These are phyloP conservation scores for Synergus laeviventris DNA, from an alignment of 2,888 invertebrate genomes.

Conservation along the genomic window DNA sequence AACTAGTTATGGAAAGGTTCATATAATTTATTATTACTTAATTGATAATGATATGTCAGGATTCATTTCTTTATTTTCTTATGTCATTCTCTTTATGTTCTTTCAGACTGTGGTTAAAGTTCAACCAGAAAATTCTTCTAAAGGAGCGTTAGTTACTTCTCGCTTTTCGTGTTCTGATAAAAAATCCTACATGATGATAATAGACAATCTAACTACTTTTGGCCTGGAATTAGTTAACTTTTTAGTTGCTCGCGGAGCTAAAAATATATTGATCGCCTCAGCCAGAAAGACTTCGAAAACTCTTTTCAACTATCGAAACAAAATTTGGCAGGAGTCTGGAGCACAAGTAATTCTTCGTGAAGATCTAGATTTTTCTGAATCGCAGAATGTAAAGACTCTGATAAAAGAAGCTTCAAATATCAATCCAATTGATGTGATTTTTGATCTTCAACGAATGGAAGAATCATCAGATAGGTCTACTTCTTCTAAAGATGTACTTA, in stretches of 20 bases:
- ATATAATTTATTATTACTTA: not conserved
- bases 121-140: conserved; percentile 40
- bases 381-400: conserved; percentile 45
- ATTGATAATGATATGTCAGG: not conserved
- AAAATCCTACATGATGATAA: conserved; percentile 80
- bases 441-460: conserved; percentile 48
- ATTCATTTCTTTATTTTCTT: not conserved
- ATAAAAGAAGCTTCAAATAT: conserved; percentile 47
- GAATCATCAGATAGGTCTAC: not conserved
- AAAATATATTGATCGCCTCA: conserved; percentile 47
- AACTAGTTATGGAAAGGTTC: not conserved
- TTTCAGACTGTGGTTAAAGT: conserved; percentile 60
- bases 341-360: conserved; percentile 40
- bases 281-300: conserved; percentile 17
- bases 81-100: not conserved
- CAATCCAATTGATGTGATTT: conserved; percentile 49
- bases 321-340: conserved; percentile 49
- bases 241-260: conserved; percentile 52
- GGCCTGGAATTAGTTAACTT: conserved; percentile 52
- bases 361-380: conserved; percentile 40
- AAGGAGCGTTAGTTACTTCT: conserved; percentile 69
- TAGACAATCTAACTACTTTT: conserved; percentile 85
- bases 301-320: conserved; percentile 38
- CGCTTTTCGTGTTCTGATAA: conserved; percentile 75
- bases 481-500: conserved; percentile 10